phyloP scores from a whole-genome alignment of 2,797 vertebrate species.

The Threskiornis aethiopicus region DNA sequence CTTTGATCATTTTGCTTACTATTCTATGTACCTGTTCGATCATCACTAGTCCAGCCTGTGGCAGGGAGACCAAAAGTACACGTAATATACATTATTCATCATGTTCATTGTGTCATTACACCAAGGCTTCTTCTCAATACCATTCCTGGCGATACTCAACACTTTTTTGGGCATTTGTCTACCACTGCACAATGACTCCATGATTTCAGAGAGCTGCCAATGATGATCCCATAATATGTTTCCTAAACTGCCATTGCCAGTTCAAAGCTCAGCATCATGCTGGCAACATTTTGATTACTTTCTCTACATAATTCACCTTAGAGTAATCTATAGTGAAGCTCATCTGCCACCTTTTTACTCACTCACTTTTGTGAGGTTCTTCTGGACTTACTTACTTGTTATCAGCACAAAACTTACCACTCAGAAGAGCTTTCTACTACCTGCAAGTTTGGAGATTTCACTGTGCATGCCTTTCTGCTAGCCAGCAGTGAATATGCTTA shows the following conservation, averaged over 20 bases:
- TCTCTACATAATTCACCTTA: neutral
- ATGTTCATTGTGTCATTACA: neutral
- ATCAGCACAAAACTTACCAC: neutral
- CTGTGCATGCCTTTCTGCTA: neutral
- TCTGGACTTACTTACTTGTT: neutral
- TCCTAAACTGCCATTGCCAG: neutral
- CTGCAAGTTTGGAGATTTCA: neutral
- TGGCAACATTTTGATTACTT: neutral
- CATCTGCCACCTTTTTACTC: neutral
- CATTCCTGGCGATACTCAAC: neutral
- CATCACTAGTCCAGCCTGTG: neutral
- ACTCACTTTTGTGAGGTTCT: neutral
- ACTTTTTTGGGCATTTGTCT: neutral
- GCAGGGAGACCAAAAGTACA: neutral
- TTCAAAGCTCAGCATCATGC: neutral
- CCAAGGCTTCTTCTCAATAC: neutral
- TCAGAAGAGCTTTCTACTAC: neutral
- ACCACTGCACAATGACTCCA: neutral
- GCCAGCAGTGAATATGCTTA: neutral
- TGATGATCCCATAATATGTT: neutral
- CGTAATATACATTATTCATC: too few species aligned
- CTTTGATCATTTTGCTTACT: neutral
- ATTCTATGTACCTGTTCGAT: neutral
- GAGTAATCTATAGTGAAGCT: neutral
- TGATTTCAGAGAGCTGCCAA: neutral